These are phyloP conservation scores for Anthoptus insignis DNA, from an alignment of 2,888 invertebrate genomes.

Conservation along the genomic window DNA sequence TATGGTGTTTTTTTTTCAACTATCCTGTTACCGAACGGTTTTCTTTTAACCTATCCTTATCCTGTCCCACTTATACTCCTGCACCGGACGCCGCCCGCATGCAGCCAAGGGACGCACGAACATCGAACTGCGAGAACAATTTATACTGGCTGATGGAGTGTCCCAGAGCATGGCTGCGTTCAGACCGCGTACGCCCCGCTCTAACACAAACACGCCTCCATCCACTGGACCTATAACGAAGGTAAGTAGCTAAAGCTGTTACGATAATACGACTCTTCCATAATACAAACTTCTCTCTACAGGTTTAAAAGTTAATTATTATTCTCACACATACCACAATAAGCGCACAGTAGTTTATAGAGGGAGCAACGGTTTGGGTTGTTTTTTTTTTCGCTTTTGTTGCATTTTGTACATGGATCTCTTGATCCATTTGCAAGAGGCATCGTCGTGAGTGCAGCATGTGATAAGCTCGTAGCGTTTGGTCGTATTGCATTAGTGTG, in stretches of 20 bases:
- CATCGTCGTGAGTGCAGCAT: slow-evolving; percentile 81
- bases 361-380: slow-evolving; percentile 84
- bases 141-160: slow-evolving; percentile 99
- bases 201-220: slow-evolving; percentile 90
- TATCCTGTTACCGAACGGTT: slow-evolving; percentile 78
- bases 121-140: slow-evolving; percentile 99
- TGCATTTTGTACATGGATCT: slow-evolving; percentile 81
- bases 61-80: slow-evolving; percentile 70
- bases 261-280: slow-evolving; percentile 57
- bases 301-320: slow-evolving; percentile 74
- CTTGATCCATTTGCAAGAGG: slow-evolving; percentile 79
- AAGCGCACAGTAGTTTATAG: slow-evolving; percentile 84
- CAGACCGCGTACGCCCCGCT: slow-evolving; percentile 97
- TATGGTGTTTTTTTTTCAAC: slow-evolving; percentile 75
- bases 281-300: slow-evolving; percentile 64
- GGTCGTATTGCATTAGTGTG: slow-evolving; percentile 84
- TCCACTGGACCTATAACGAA: slow-evolving; percentile 97
- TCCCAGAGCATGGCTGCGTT: slow-evolving; percentile 99
- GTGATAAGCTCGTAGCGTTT: slow-evolving; percentile 84
- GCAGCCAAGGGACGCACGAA: slow-evolving; percentile 99
- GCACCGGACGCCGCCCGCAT: slow-evolving; percentile 87
- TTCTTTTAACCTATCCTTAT: slow-evolving; percentile 66
- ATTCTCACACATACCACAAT: slow-evolving; percentile 79
- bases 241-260: slow-evolving; percentile 88
- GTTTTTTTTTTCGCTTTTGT: slow-evolving; percentile 71